phyloP scores from a whole-genome alignment of 2,888 invertebrate genomes.

The Limnephilus rhombicus region DNA sequence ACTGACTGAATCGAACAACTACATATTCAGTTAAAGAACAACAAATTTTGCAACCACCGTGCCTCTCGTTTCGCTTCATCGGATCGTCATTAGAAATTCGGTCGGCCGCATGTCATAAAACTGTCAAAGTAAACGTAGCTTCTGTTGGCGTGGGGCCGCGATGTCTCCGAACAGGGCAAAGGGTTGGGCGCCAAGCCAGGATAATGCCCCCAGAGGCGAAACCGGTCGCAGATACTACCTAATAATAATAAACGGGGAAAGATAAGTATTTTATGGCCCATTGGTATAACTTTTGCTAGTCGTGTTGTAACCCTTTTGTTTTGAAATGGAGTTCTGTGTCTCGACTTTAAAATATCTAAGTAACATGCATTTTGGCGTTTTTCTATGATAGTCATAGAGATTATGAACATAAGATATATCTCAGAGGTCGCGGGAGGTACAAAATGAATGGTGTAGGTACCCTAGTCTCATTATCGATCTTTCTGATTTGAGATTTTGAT shows the following conservation, averaged over 20 bases:
- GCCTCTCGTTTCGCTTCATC: constrained; percentile 18
- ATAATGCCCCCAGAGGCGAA: not conserved
- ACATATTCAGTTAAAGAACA: not conserved
- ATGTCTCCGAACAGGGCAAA: constrained; percentile 36
- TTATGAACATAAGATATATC: no score
- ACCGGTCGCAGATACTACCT: not conserved
- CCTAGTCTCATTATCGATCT: no score
- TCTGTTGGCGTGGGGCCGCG: constrained; percentile 38
- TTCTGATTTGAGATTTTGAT: no score
- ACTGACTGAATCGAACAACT: no score
- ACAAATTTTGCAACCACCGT: not conserved
- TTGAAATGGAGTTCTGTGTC: no score
- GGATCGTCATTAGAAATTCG: constrained; percentile 38
- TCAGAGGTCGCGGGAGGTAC: no score
- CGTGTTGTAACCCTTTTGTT: no score
- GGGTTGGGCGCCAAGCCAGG: constrained; percentile 19
- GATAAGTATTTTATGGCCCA: not conserved
- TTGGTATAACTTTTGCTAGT: not conserved
- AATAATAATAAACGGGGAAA: not conserved
- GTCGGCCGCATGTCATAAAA: constrained; percentile 32
- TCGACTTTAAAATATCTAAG: no score
- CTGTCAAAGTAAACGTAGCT: constrained; percentile 18
- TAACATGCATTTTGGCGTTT: no score
- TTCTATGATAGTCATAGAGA: no score
- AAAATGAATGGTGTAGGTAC: no score